Conservation (phyloP, 2,797 vertebrate species). For the Alosa sapidissima region DNA sequence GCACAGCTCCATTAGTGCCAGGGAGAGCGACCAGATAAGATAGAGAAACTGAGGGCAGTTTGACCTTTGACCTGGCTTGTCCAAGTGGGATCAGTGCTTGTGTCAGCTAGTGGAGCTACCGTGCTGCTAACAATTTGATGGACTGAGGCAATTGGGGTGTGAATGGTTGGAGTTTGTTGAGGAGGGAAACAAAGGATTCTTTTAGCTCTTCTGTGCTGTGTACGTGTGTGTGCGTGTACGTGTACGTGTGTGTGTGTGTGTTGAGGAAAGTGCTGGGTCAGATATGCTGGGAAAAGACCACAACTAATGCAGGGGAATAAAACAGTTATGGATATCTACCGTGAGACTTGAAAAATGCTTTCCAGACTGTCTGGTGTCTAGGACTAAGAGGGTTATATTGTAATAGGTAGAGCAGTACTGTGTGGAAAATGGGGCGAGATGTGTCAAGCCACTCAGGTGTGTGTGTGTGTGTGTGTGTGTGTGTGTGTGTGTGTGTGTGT, state of each 20-base stretch:
- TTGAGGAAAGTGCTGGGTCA: background rate
- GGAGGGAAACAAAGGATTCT: background rate
- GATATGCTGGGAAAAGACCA: conserved; percentile 33
- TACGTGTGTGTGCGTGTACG: conserved; percentile 1
- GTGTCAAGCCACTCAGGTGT: background rate
- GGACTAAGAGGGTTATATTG: conserved; percentile 75
- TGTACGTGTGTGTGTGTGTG: conserved; percentile 16
- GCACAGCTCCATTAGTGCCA: background rate
- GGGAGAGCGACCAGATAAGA: conserved; percentile 1
- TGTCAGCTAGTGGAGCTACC: background rate
- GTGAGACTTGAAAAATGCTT: conserved; percentile 59
- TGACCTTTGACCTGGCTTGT: conserved; percentile 5
- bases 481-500: background rate
- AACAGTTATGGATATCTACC: conserved; percentile 23
- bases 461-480: background rate
- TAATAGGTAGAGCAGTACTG: conserved; percentile 60
- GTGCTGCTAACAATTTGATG: background rate
- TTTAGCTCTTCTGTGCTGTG: conserved; percentile 14
- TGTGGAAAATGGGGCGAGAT: conserved; percentile 55
- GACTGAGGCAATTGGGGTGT: background rate
- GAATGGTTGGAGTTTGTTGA: background rate
- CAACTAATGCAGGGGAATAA: conserved; percentile 46
- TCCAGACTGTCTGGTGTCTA: conserved; percentile 73
- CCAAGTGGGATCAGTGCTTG: background rate
- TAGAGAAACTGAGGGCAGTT: background rate